Evolutionary conservation across 2,797 vertebrate species (phyloP).

Genomic region (Ctenopoma kingsleyae): DNA sequence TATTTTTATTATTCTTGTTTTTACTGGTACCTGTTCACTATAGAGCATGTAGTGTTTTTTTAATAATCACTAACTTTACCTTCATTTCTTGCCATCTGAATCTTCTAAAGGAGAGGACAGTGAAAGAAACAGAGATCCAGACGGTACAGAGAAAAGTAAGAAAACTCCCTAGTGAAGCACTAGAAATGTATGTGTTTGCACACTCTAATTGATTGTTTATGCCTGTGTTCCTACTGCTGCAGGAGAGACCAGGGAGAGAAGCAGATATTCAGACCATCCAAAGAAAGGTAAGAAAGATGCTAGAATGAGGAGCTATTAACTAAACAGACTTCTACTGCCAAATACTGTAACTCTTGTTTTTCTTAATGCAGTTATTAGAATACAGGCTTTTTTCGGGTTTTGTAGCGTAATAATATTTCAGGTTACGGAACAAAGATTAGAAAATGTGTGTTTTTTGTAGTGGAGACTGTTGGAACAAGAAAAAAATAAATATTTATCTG

Average conservation of each 20-base stretch:
- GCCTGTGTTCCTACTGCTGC: slow-evolving; percentile 25
- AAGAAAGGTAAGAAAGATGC: slow-evolving; percentile 81
- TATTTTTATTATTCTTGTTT: neutral
- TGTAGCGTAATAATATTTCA: no score
- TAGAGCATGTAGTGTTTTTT: neutral
- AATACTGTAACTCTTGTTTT: neutral
- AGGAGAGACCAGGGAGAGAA: slow-evolving; percentile 83
- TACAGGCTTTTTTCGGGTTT: no score
- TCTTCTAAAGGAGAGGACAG: slow-evolving; percentile 68
- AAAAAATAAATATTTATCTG: neutral
- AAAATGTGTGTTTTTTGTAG: neutral
- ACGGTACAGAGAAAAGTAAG: slow-evolving; percentile 81
- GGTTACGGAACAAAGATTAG: neutral
- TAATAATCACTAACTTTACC: neutral
- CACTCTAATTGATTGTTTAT: neutral
- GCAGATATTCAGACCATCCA: slow-evolving; percentile 80
- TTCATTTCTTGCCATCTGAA: slow-evolving; percentile 25
- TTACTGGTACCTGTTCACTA: neutral
- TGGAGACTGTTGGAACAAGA: neutral
- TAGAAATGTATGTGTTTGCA: neutral
- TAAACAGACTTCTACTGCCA: neutral
- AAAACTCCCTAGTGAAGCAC: neutral
- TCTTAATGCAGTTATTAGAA: neutral
- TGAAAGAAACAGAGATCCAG: slow-evolving; percentile 80
- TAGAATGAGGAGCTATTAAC: neutral